A percentile compares a stretch with the other conserved stretches of the same genome.
phyloP scores from a whole-genome alignment of 2,888 invertebrate genomes.

The Mimachlamys varia region DNA sequence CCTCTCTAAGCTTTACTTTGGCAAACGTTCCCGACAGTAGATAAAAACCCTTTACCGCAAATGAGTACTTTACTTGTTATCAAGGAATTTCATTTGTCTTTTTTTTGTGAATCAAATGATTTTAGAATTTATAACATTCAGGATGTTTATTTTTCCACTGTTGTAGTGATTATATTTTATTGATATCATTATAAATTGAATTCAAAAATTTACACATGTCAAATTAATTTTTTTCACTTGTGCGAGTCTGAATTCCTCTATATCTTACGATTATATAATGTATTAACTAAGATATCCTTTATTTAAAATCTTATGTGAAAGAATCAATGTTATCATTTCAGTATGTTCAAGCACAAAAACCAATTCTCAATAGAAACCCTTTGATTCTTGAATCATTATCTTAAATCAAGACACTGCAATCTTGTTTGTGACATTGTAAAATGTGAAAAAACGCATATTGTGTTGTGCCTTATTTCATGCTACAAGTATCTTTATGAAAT shows the following conservation, averaged over 20 bases:
- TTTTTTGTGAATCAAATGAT: background rate
- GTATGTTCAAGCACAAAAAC: background rate
- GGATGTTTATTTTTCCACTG: background rate
- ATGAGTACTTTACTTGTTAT: background rate
- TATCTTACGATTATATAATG: background rate
- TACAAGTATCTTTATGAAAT: too few species aligned
- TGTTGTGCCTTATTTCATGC: too few species aligned
- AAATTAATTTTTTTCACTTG: background rate
- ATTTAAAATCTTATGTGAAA: background rate
- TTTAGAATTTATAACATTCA: background rate
- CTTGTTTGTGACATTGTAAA: background rate
- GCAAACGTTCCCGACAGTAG: background rate
- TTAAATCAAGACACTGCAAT: background rate
- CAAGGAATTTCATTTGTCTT: background rate
- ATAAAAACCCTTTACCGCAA: background rate
- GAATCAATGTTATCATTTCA: conserved; percentile 18
- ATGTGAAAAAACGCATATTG: background rate
- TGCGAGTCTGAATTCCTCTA: background rate
- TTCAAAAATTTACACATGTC: background rate
- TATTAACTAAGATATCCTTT: background rate
- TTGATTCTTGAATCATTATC: background rate
- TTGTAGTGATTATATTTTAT: background rate
- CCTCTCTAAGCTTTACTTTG: background rate
- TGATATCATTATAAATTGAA: background rate
- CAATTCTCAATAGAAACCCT: background rate